Conservation (phyloP, 2,113 vertebrate species). For the Danio rerio region DNA sequence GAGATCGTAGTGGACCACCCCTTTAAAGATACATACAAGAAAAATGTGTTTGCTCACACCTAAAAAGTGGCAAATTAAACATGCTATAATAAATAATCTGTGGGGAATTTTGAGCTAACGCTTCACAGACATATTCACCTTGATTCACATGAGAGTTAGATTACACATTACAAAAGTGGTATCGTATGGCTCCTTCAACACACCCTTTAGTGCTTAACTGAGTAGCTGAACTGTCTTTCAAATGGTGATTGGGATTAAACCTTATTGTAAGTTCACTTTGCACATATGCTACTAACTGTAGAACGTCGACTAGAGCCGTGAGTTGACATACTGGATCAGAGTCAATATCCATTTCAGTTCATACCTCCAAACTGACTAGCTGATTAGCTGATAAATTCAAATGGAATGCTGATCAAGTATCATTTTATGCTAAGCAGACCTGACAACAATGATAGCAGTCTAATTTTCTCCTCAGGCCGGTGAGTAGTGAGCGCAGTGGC, state of each 20-base stretch:
- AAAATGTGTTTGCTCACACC: too few species aligned
- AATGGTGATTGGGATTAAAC: neutral
- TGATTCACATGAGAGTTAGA: too few species aligned
- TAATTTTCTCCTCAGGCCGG: slow-evolving; percentile 2
- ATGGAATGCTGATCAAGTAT: slow-evolving; percentile 19
- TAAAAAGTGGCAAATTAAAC: too few species aligned
- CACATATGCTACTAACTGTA: neutral
- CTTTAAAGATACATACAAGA: too few species aligned
- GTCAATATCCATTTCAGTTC: neutral
- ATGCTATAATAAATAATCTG: too few species aligned
- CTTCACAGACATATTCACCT: too few species aligned
- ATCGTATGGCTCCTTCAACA: too few species aligned
- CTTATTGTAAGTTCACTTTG: neutral
- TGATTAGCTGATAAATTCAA: neutral
- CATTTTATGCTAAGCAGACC: neutral
- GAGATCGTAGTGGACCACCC: too few species aligned
- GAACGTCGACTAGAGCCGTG: neutral
- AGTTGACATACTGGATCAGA: neutral
- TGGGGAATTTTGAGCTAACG: too few species aligned
- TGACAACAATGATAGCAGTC: slow-evolving; percentile 23
- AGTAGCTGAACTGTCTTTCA: too few species aligned
- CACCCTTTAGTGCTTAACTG: too few species aligned
- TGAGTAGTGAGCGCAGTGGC: neutral
- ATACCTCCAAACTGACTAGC: neutral
- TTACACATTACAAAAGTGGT: too few species aligned